Evolutionary conservation across 2,113 vertebrate species (phyloP).

Genomic region (Anolis sagrei): DNA sequence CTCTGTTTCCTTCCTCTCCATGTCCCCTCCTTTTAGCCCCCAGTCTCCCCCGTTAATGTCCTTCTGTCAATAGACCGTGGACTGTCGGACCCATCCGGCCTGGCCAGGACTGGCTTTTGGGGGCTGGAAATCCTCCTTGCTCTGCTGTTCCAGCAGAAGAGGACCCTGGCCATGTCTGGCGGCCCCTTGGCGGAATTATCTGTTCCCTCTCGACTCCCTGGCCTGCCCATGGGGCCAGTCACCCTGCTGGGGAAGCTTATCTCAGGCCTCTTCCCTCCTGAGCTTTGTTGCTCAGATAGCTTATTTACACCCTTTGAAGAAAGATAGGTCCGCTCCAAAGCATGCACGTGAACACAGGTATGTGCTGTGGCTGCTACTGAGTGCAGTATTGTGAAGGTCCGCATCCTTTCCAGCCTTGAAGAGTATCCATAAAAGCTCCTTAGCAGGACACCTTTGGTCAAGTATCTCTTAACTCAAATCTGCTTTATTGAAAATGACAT

Average conservation of each 20-base stretch:
- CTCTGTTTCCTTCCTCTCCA: not conserved
- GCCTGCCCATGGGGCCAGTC: not conserved
- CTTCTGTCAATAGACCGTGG: slow-evolving; percentile 14
- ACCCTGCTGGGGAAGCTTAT: not conserved
- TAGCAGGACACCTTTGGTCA: too few species aligned
- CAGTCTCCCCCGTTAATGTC: not conserved
- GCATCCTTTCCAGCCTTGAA: too few species aligned
- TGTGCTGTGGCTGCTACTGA: too few species aligned
- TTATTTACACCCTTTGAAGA: too few species aligned
- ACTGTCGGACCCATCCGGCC: not conserved
- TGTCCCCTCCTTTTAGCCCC: not conserved
- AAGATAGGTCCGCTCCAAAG: too few species aligned
- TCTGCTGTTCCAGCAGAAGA: not conserved
- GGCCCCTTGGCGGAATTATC: not conserved
- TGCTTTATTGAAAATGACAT: too few species aligned
- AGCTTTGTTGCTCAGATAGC: not conserved
- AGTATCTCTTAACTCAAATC: too few species aligned
- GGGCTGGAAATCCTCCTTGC: not conserved
- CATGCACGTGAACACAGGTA: too few species aligned
- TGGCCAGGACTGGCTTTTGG: too few species aligned
- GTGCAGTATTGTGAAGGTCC: too few species aligned
- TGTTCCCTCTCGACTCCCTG: not conserved
- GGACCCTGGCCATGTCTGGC: slow-evolving; percentile 9
- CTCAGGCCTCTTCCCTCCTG: not conserved
- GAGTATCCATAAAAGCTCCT: too few species aligned